Evolutionary conservation across 1,140 invertebrate genomes (phyloP).

Genomic region (Drosophila nasuta): DNA sequence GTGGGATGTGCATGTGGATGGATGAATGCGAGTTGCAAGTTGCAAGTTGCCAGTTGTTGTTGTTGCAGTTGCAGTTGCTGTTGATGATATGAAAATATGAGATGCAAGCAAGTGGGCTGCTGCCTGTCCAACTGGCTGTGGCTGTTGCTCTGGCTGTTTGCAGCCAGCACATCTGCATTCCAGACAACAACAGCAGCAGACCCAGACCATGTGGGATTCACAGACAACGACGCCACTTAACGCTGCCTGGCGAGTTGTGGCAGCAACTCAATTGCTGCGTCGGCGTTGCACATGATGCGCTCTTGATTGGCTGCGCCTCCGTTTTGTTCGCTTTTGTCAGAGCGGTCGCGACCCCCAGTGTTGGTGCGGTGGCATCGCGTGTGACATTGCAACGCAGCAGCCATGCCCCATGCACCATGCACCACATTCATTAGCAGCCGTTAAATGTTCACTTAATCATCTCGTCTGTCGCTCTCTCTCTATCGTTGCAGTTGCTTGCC

Average conservation of each 20-base stretch:
- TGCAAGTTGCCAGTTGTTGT: conserved; percentile 5
- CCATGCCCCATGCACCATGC: conserved; percentile 39
- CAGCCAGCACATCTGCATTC: conserved; percentile 68
- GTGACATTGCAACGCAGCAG: conserved; percentile 63
- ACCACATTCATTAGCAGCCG: conserved; percentile 82
- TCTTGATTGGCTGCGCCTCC: conserved; percentile 54
- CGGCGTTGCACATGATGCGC: conserved; percentile 32
- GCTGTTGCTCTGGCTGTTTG: not conserved
- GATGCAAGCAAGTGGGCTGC: conserved; percentile 46
- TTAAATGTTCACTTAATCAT: conserved; percentile 81
- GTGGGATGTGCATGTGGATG: conserved; percentile 27
- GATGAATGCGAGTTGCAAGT: conserved; percentile 1
- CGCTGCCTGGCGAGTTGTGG: conserved; percentile 13
- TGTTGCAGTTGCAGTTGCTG: conserved; percentile 11
- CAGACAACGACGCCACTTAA: conserved; percentile 57
- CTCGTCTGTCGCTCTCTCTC: conserved; percentile 38
- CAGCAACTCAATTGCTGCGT: conserved; percentile 62
- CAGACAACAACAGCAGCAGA: conserved; percentile 67
- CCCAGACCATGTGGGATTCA: conserved; percentile 79
- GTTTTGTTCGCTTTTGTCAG: conserved; percentile 33
- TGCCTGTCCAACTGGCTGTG: conserved; percentile 31
- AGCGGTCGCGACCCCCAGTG: conserved; percentile 70
- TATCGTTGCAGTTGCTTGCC: conserved; percentile 2
- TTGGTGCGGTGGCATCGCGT: conserved; percentile 59
- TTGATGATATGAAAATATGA: conserved; percentile 59